Base-by-base conservation (phyloP, 2,797 vertebrate species). In the Parauchenoglanis ngamensis region DNA sequence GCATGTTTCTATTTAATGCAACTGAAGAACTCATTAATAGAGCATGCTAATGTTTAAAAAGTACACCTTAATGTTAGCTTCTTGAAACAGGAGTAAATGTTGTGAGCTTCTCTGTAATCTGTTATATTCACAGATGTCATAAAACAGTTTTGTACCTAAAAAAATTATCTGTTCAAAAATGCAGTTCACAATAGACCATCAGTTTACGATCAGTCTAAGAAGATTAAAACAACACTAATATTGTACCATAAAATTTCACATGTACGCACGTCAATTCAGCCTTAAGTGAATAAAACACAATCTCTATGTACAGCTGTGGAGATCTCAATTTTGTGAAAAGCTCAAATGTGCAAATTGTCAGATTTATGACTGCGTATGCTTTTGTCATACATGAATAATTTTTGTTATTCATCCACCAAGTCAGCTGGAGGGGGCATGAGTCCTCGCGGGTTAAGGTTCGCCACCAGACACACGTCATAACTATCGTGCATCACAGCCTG, bases 381-480 rank as follows among this genome's bases (percentile, higher is more conserved):
- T 73, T 76, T 81, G 21, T 59, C 23, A 65, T 25, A 54, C 31
- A 7, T 35, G n/a, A 49, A 85, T 61, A 23, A 52, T 7, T 88
- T 90, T 70, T 88, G 88, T 95, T 92, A 96, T 90, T 93, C 88
- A 86, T 94, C 93, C 84, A 93, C 90, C 84, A 96, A 90, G 91
- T 99, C 98, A 0, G 96, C 93, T 79, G 98, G 98, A 8, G 98
- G 98, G 76, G 97, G 96, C 89, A 97, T 95, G 13, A 99, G 98
- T 91, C 97, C 97, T 72, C 98, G 94, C 0, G 98, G 97, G 92
- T 99, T 99, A 91, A 99, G 95, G 78, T 95, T 97, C 86, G 98
- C 98, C 87, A 99, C 98, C 19, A 99, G 95, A 89, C 98, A 99
- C 77, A 98, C 97, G 0, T 99, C 98, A 0, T 99, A 99, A 92